These are phyloP conservation scores for Lasioglossum malachurum DNA, from an alignment of 2,888 invertebrate species.

Conservation along the genomic window DNA sequence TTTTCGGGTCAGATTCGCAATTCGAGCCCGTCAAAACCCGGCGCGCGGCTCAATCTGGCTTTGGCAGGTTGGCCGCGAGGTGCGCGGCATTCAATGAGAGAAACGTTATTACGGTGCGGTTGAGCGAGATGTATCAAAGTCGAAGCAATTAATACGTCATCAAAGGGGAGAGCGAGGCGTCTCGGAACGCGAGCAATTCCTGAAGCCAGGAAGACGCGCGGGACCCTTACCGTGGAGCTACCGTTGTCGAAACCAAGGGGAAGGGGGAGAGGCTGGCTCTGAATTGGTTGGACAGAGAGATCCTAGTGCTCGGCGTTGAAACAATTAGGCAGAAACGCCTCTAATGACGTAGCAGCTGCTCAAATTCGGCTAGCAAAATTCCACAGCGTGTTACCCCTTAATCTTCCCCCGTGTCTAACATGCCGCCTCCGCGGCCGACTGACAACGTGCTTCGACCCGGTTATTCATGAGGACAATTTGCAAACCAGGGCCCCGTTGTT, in stretches of 20 bases:
- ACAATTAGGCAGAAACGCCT: conserved; percentile 71
- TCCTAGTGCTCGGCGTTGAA: conserved; percentile 58
- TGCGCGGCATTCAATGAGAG: conserved; percentile 37
- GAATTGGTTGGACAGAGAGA: conserved; percentile 23
- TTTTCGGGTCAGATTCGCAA: conserved; percentile 6
- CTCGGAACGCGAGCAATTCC: conserved; percentile 67
- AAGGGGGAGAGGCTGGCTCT: not conserved
- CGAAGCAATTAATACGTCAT: conserved; percentile 80
- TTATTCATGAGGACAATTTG: conserved; percentile 55
- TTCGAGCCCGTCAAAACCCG: conserved; percentile 23
- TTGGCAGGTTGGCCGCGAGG: conserved; percentile 1
- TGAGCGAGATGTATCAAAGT: conserved; percentile 74
- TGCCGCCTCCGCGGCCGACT: conserved; percentile 23
- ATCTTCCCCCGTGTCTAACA: conserved; percentile 50
- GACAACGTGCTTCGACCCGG: conserved; percentile 40
- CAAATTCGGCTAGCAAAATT: conserved; percentile 66
- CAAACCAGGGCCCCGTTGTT: not conserved
- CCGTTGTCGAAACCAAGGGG: not conserved
- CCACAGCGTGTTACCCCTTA: conserved; percentile 53
- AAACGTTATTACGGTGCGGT: conserved; percentile 55
- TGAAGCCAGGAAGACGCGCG: conserved; percentile 56
- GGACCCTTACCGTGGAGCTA: conserved; percentile 38
- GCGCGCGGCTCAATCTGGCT: conserved; percentile 13
- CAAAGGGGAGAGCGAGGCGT: conserved; percentile 66
- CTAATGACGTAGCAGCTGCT: conserved; percentile 68